Percentiles rank a stretch among this genome's conserved stretches.
Conservation (phyloP, 2,113 vertebrate genomes). For the Chitala chitala region DNA sequence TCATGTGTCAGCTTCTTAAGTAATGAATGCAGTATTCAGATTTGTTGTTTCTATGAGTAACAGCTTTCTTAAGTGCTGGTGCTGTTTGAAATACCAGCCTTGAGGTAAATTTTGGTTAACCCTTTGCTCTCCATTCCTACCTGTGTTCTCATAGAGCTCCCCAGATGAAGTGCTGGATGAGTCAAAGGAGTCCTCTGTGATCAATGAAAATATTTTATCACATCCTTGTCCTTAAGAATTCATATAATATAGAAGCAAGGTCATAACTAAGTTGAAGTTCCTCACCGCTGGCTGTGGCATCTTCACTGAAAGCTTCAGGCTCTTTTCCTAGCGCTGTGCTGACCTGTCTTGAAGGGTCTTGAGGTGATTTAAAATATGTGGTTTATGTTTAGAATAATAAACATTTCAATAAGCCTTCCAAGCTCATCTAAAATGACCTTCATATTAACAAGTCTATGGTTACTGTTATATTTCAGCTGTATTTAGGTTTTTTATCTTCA, state of each 20-base stretch:
- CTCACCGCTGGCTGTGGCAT: background rate
- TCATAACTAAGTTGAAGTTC: background rate
- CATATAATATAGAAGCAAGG: background rate
- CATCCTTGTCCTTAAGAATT: background rate
- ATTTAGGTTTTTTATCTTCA: background rate
- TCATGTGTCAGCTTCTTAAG: background rate
- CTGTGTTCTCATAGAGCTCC: conserved; percentile 50
- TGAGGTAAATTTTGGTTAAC: background rate
- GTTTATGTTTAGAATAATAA: no score
- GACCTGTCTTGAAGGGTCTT: no score
- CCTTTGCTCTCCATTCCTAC: background rate
- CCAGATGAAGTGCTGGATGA: conserved; percentile 55
- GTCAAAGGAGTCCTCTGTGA: conserved; percentile 55
- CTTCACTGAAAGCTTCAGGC: no score
- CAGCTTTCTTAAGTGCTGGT: background rate
- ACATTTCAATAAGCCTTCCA: no score
- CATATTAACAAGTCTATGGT: background rate
- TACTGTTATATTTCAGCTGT: background rate
- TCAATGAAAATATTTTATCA: background rate
- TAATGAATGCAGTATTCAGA: background rate
- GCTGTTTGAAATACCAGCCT: background rate
- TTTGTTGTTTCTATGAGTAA: background rate
- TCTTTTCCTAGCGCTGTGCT: no score
- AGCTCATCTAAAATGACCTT: no score
- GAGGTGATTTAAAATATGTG: no score